A percentile compares a stretch with the other conserved stretches of the same genome.
These are phyloP conservation scores for Neogobius melanostomus DNA, from an alignment of 2,113 vertebrate genomes.

Conservation along the genomic window DNA sequence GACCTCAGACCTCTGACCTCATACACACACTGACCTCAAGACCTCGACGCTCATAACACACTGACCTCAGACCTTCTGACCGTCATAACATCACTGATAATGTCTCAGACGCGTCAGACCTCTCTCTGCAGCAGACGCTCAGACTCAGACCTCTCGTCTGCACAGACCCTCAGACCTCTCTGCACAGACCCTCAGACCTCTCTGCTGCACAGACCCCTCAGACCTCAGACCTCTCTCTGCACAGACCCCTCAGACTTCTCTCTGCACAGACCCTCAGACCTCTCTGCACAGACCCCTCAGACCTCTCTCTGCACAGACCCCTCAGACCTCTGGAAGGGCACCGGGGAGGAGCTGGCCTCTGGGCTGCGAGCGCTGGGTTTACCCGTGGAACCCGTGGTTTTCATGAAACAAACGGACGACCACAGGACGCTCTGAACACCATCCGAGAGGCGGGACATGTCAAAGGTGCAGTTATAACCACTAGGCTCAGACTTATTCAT, in stretches of 20 bases:
- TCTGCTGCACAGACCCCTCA: too few species aligned
- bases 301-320: slow-evolving; percentile 39
- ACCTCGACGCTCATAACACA: too few species aligned
- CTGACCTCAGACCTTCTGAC: too few species aligned
- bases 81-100: too few species aligned
- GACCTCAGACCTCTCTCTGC: too few species aligned
- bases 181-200: too few species aligned
- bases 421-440: slow-evolving; percentile 63
- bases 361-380: slow-evolving; percentile 77
- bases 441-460: slow-evolving; percentile 68
- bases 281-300: background rate
- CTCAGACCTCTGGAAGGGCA: slow-evolving; percentile 80
- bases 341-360: slow-evolving; percentile 71
- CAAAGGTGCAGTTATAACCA: slow-evolving; percentile 69
- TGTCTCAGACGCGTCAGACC: too few species aligned
- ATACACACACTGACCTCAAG: too few species aligned
- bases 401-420: slow-evolving; percentile 59
- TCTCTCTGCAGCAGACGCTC: background rate
- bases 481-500: background rate
- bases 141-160: too few species aligned
- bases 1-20: too few species aligned
- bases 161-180: too few species aligned
- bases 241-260: background rate
- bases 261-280: background rate
- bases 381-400: slow-evolving; percentile 74